These are phyloP conservation scores for Ictalurus punctatus DNA, from an alignment of 2,113 vertebrate genomes.

Conservation along the genomic window DNA sequence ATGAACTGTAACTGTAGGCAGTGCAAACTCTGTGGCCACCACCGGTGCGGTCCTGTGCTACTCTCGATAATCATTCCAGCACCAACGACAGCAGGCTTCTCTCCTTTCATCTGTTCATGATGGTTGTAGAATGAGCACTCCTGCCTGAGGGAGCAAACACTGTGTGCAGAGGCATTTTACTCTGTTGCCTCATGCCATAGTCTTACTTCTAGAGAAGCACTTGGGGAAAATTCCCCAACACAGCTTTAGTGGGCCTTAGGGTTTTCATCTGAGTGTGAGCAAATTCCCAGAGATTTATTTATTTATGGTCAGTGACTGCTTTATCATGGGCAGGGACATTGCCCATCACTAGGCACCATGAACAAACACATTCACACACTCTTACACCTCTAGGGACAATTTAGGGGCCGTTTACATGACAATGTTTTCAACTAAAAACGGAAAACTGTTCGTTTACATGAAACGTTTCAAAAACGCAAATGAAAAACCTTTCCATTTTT, in stretches of 20 bases:
- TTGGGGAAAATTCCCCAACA: neutral
- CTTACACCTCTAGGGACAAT: too few species aligned
- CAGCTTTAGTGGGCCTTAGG: neutral
- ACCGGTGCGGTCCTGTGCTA: neutral
- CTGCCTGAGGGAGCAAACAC: conserved; percentile 23
- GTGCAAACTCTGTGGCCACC: neutral
- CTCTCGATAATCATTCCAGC: neutral
- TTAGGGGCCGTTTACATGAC: too few species aligned
- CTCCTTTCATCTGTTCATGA: conserved; percentile 20
- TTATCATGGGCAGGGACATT: neutral
- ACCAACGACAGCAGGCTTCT: neutral
- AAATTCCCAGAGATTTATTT: neutral
- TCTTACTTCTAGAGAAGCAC: neutral
- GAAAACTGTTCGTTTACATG: too few species aligned
- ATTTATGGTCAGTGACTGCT: neutral
- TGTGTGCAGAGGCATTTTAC: conserved; percentile 8
- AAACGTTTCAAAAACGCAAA: too few species aligned
- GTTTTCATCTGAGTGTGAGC: neutral
- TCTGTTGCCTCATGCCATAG: conserved; percentile 2
- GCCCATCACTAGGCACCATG: neutral
- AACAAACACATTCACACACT: too few species aligned
- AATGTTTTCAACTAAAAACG: too few species aligned
- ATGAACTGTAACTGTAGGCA: neutral
- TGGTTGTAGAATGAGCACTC: neutral
- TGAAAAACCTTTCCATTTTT: too few species aligned